Percentiles rank a stretch among this genome's conserved stretches.
These are phyloP conservation scores for Mesitornis unicolor DNA, from an alignment of 2,113 vertebrate genomes.

Conservation along the genomic window DNA sequence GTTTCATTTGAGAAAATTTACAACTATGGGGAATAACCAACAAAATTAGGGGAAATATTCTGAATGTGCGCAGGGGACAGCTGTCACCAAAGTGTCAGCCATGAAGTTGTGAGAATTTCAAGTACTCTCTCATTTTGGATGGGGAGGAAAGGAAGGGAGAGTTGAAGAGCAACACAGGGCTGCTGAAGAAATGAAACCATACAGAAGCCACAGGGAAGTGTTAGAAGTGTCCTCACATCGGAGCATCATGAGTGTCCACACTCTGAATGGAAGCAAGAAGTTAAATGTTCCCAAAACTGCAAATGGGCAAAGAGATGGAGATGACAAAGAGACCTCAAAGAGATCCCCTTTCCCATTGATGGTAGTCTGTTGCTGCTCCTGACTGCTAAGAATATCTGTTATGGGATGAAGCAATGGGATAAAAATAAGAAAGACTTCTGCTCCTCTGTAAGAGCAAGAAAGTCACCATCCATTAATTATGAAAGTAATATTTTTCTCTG, in stretches of 20 bases:
- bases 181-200: neutral
- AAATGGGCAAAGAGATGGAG: neutral
- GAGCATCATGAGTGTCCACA: accelerated
- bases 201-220: neutral
- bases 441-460: neutral
- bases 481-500: neutral
- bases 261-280: neutral
- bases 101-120: accelerated
- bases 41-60: neutral
- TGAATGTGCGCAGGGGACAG: accelerated
- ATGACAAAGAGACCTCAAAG: neutral
- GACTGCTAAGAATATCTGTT: neutral
- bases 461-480: neutral
- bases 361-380: neutral
- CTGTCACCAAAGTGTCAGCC: neutral
- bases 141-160: neutral
- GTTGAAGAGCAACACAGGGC: accelerated
- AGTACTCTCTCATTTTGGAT: neutral
- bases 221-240: neutral
- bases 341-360: neutral
- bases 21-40: neutral
- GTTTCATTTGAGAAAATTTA: neutral
- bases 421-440: neutral
- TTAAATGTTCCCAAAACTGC: neutral
- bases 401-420: neutral